Conservation (phyloP, 2,888 invertebrate genomes). For the Agriopis marginaria region DNA sequence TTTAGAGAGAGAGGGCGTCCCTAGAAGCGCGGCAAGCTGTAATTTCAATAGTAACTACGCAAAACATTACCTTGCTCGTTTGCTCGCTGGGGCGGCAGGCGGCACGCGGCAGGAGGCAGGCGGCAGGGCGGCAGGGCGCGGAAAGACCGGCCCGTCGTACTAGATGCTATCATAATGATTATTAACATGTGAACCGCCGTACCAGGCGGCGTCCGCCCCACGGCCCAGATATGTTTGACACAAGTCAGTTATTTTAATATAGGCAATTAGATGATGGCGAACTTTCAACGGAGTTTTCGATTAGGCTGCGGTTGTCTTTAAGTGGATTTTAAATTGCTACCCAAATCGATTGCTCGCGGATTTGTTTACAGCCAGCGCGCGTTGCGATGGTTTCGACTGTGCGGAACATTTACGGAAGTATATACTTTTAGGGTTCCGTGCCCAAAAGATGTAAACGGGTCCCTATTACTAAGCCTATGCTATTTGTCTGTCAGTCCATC, state of each 20-base stretch:
- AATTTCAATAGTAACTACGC: constrained; percentile 51
- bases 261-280: constrained; percentile 77
- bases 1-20: constrained; percentile 14
- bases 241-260: constrained; percentile 85
- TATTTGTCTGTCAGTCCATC: too few species aligned
- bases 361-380: constrained; percentile 29
- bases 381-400: constrained; percentile 16
- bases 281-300: constrained; percentile 80
- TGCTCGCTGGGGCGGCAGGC: constrained; percentile 28
- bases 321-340: constrained; percentile 83
- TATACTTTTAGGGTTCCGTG: neutral
- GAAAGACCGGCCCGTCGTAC: constrained; percentile 78
- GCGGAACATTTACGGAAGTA: neutral
- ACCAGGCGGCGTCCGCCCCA: constrained; percentile 76
- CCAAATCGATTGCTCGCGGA: constrained; percentile 66
- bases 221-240: constrained; percentile 85
- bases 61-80: constrained; percentile 51
- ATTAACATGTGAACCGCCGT: constrained; percentile 84
- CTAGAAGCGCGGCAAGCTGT: constrained; percentile 42
- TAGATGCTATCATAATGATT: constrained; percentile 86
- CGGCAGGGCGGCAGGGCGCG: constrained; percentile 53
- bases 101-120: neutral
- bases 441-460: too few species aligned
- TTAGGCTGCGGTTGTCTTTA: constrained; percentile 83
- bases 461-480: too few species aligned